These are phyloP conservation scores for Oryzias sinensis DNA, from an alignment of 2,797 vertebrate genomes.

Conservation along the genomic window DNA sequence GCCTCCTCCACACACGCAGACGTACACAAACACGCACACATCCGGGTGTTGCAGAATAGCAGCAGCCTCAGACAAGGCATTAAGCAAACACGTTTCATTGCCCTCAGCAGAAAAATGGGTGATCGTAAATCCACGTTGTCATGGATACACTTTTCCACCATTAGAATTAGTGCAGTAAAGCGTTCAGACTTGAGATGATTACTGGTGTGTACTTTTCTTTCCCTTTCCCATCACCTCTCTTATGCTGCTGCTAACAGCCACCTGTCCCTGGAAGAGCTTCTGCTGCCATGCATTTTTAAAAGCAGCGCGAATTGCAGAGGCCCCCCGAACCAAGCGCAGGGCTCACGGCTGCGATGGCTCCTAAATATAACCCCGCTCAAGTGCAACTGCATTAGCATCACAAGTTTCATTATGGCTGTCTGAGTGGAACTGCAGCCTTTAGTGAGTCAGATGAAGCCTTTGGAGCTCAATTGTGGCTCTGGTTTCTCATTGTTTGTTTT, in stretches of 20 bases:
- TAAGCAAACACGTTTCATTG: slow-evolving; percentile 60
- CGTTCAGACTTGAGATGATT: slow-evolving; percentile 60
- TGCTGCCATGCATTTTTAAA: slow-evolving; percentile 59
- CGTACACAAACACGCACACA: slow-evolving; percentile 14
- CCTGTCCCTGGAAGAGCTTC: slow-evolving; percentile 57
- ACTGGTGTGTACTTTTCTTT: slow-evolving; percentile 32
- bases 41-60: slow-evolving; percentile 49
- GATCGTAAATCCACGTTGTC: slow-evolving; percentile 71
- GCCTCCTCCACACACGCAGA: slow-evolving; percentile 14
- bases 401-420: slow-evolving; percentile 52
- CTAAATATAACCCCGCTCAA: slow-evolving; percentile 67
- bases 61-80: slow-evolving; percentile 58
- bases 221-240: slow-evolving; percentile 40
- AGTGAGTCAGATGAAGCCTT: neutral
- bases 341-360: slow-evolving; percentile 47
- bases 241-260: slow-evolving; percentile 41
- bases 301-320: slow-evolving; percentile 39
- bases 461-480: neutral
- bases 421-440: slow-evolving; percentile 32
- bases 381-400: slow-evolving; percentile 62
- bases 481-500: no score
- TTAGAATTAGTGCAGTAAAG: slow-evolving; percentile 67
- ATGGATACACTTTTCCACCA: slow-evolving; percentile 66
- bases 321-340: slow-evolving; percentile 51
- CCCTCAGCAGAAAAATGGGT: slow-evolving; percentile 48